Base-by-base conservation (phyloP, 2,888 invertebrate species). In the Machimus atricapillus region DNA sequence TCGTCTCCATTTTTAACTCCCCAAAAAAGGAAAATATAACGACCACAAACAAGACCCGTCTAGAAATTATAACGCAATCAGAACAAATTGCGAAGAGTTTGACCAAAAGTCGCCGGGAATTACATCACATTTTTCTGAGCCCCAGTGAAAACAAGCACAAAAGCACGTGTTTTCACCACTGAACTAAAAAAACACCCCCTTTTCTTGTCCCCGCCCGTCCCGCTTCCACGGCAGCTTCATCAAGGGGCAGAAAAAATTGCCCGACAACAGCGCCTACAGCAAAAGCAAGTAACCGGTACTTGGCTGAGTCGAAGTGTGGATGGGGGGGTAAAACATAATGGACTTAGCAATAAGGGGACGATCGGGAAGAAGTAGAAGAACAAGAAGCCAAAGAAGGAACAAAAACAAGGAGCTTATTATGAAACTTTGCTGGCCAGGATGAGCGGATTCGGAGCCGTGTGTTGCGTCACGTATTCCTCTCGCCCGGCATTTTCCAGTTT, bases 51-150 rank as follows among this genome's bases (percentile, higher is more conserved):
- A 58, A 23, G 9, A 58, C 1, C 19, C 4, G 27, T 12, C 8
- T 19, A 27, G 66, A 66, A 66, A 78, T 40, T 43, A 43, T 43
- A 78, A 78, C 78, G 78, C 78, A 78, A 78, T 78, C 78, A 78
- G 43, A 43, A 78, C 23, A 78, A 78, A 78, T 40, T 43, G 37
- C 4, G 43, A 37, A 43, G 19, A 19, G 78, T 7, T 23, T 81
- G 81, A 81, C 52, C 81, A 81, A 81, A 52, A 56, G 8, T 81
- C 56, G 16, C 56, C 52, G 56, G 31, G 12, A 56, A 66, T 83
- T 83, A 83, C 83, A 83, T 83, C 83, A 83, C 66, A 34, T 12
- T 9, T 16, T 23, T 23, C 19, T 14, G 66, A 66, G 27, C 66
- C 14, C 23, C 66, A 9, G 23, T 66, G 73, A 23, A 66, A 73